Evolutionary conservation across 2,888 invertebrate species (phyloP), one percentile per base, ranked within the genome.

Genomic region (Actias luna): DNA sequence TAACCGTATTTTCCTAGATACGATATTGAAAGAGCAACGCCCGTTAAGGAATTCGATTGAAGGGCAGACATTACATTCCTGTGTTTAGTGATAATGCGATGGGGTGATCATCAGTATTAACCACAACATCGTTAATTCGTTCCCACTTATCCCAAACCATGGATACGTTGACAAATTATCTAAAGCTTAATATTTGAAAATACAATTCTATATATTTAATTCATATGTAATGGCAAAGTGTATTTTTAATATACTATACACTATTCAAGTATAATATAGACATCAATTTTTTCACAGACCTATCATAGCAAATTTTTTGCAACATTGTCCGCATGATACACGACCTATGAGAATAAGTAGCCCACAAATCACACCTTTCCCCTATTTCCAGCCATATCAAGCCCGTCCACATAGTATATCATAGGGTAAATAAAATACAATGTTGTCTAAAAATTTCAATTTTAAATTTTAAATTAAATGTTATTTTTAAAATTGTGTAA

Each of bases 1-100:
- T 46, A 61, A 58, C 57, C 42, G 31, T 42, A n/a, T 62, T 42
- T 62, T 62, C 58, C 61, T 25, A 58, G 42, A 22, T 18, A 58
- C 46, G 18, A 52, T 57, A 46, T 42, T 57, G 18, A 16, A 36
- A 58, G 61, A 58, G 57, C 57, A 42, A 61, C 29, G 57, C 12
- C 57, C 57, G 29, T 31, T 22, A 25, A 42, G 22, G 22, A 42
- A 58, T 42, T n/a, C 42, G 31, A 39, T 42, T 31, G 31, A 18
- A 27, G 39, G 31, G 35, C 29, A n/a, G 18, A 7, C 29, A n/a
- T 55, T 4, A 5, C 16, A 14, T 16, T 1, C 1, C 5, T 25
- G 25, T n/a, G 36, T 3, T 29, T 61, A 50, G 18, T 55, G 58
- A 42, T 62, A 57, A 52, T 25, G 33, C 50, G 8, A 33, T 58